phyloP scores from a whole-genome alignment of 2,797 vertebrate genomes.

The Phyllotis vaccarum region DNA sequence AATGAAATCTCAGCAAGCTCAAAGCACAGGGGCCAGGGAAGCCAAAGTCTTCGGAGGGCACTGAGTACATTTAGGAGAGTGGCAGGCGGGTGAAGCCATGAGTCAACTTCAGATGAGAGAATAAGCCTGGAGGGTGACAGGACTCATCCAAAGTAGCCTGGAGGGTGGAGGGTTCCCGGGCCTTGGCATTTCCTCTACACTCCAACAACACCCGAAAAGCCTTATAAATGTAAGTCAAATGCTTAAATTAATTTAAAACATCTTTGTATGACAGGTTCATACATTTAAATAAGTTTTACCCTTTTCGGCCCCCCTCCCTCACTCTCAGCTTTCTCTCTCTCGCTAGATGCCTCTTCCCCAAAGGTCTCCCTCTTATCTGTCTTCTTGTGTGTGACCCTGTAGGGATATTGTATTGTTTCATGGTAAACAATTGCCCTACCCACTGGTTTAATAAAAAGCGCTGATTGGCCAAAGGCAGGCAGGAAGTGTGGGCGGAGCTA shows the following conservation, averaged over 20 bases:
- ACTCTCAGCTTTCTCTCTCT: neutral
- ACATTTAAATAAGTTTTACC: neutral
- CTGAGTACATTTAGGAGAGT: neutral
- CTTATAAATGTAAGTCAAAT: neutral
- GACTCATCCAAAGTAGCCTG: neutral
- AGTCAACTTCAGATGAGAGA: neutral
- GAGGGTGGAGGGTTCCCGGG: too few species aligned
- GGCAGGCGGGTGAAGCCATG: neutral
- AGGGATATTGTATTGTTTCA: too few species aligned
- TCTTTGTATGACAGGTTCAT: neutral
- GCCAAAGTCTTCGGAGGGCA: fast-evolving
- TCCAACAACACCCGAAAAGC: neutral
- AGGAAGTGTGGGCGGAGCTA: too few species aligned
- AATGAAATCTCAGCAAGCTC: neutral
- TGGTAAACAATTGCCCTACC: too few species aligned
- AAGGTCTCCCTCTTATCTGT: neutral
- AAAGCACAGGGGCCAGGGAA: neutral
- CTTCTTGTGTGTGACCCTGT: too few species aligned
- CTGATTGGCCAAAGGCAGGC: too few species aligned
- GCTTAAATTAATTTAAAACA: neutral
- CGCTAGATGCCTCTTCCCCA: neutral
- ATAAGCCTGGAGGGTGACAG: neutral
- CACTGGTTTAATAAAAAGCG: too few species aligned
- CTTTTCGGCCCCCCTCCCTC: neutral
- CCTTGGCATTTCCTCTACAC: neutral